A percentile compares a stretch with the other conserved stretches of the same genome.
Evolutionary conservation across 2,113 vertebrate species (phyloP).

Genomic region (Nothocercus nigrocapillus): DNA sequence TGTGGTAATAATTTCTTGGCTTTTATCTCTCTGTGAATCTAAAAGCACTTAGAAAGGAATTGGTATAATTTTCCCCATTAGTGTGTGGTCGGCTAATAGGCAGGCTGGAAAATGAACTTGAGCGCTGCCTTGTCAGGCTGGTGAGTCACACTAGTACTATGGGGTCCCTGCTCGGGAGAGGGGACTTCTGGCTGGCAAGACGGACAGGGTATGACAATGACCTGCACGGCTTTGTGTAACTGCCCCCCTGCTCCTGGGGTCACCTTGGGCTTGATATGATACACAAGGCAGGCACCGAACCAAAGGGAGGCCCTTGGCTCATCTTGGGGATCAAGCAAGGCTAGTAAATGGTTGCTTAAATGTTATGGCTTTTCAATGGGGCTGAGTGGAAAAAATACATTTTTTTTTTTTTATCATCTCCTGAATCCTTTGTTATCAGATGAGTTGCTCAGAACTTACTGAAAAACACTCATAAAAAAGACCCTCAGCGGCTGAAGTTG

Average conservation of each 20-base stretch:
- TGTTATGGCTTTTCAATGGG: background rate
- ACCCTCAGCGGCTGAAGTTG: background rate
- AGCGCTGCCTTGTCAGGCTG: background rate
- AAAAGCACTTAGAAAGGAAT: conserved; percentile 23
- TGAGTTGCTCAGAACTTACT: background rate
- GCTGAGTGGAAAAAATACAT: background rate
- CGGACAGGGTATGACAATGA: too few relatives aligned
- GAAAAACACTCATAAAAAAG: background rate
- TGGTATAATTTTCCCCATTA: background rate
- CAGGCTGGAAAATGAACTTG: background rate
- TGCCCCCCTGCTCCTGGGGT: background rate
- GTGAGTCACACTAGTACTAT: background rate
- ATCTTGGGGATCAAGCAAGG: background rate
- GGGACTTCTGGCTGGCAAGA: accelerated
- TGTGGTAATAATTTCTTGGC: background rate
- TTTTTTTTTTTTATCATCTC: background rate
- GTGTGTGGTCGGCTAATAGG: background rate
- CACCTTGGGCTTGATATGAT: accelerated
- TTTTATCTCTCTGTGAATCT: conserved; percentile 26
- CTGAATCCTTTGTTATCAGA: background rate
- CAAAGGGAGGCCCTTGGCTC: too few relatives aligned
- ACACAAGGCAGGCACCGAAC: too few relatives aligned
- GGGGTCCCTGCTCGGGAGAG: background rate
- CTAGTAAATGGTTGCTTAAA: background rate
- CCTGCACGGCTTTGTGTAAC: background rate